Conservation (phyloP, 2,113 vertebrate genomes). For the Ameiurus melas region DNA sequence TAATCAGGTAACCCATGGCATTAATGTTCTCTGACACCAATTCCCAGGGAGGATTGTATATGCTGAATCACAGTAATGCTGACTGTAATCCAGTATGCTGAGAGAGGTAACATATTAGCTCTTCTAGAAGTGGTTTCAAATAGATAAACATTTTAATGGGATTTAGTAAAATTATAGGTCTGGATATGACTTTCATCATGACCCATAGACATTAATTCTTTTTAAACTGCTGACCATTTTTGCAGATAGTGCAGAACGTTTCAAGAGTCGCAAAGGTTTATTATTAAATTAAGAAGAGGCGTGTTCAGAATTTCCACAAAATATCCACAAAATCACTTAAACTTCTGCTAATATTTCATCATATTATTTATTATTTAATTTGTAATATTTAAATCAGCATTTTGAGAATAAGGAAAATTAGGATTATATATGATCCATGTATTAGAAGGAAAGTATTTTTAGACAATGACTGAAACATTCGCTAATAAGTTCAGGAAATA, state of each 20-base stretch:
- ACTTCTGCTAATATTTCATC: conserved; percentile 7
- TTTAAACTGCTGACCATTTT: conserved; percentile 61
- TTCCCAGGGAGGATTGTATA: conserved; percentile 2
- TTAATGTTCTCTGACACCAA: neutral
- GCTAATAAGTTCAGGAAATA: neutral
- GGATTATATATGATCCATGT: neutral
- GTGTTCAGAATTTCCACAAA: conserved; percentile 54
- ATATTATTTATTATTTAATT: too few relatives aligned
- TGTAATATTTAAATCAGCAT: neutral
- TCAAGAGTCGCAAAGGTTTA: conserved; percentile 45
- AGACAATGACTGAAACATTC: neutral
- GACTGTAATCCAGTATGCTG: neutral
- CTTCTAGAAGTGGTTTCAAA: conserved; percentile 33
- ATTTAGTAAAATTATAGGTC: conserved; percentile 47
- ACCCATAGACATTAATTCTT: conserved; percentile 54
- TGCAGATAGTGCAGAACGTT: conserved; percentile 55
- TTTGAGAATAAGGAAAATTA: conserved; percentile 31
- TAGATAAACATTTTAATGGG: conserved; percentile 52
- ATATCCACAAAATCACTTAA: conserved; percentile 35
- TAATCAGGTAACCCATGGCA: conserved; percentile 6
- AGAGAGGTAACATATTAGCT: neutral
- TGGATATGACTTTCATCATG: conserved; percentile 48
- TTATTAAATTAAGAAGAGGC: conserved; percentile 39
- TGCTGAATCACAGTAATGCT: neutral
- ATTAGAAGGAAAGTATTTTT: neutral